phyloP scores from a whole-genome alignment of 2,113 vertebrate species.

The Thunnus thynnus region DNA sequence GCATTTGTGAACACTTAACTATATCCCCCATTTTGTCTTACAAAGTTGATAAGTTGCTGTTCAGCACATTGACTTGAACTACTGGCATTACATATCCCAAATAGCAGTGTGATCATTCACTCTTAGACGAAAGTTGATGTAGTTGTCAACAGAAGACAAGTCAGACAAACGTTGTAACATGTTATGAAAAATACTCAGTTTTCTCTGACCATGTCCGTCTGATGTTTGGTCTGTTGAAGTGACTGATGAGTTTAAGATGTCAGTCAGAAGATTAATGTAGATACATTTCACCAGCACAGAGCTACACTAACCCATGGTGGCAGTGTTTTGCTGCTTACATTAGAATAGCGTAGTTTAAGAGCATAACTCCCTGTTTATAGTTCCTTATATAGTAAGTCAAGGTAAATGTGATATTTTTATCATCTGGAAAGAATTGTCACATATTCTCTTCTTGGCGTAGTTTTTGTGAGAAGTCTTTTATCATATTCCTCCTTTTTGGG shows the following conservation, averaged over 20 bases:
- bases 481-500: conserved; percentile 6
- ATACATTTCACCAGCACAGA: background rate
- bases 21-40: background rate
- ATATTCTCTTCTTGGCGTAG: background rate
- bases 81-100: background rate
- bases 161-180: background rate
- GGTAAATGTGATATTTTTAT: conserved; percentile 7
- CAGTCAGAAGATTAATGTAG: background rate
- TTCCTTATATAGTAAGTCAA: background rate
- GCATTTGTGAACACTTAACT: conserved; percentile 9
- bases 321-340: conserved; percentile 3
- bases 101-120: background rate
- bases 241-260: background rate
- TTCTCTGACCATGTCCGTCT: background rate
- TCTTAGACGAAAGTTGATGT: background rate
- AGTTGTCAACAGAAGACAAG: background rate
- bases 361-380: background rate
- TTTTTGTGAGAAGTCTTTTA: conserved; percentile 29
- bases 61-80: background rate
- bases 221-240: background rate
- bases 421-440: background rate
- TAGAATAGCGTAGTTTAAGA: background rate
- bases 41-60: background rate
- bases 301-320: background rate
- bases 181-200: too few species aligned